Base-by-base conservation (phyloP, 2,797 vertebrate species). In the Poeciliopsis turneri region DNA sequence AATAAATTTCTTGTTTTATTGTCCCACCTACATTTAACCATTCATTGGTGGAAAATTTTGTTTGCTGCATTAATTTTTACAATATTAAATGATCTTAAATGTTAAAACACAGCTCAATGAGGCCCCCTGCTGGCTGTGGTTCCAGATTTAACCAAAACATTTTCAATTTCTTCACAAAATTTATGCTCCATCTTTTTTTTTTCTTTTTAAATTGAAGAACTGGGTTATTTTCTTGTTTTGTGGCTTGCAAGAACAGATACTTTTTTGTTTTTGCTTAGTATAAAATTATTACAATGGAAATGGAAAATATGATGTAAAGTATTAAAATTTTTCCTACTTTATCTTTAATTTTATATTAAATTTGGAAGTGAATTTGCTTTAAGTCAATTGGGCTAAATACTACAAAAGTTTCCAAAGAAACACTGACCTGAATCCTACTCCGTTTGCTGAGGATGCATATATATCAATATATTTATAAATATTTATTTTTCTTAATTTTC, bases 41-140 rank as follows among this genome's bases (percentile, higher is more conserved):
- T 11, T 66, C 64, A 66, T 36, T 61, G 30, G 6, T 9, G 15
- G 15, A 16, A 0, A 33, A 64, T 18, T 64, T 36, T 10, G 30
- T 64, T 64, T 25, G 23, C 51, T 53, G 51, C 3, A 53, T 3
- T 25, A 53, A 25, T 53, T 53, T 25, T 1, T 25, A 53, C 20
- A 25, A 10, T 53, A 53, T 53, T 10, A 10, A 53, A 10, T 53
- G 0, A 25, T 53, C 3, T 25, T 53, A 53, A 28, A 45, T 9
- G 25, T 39, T 25, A 45, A 18, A 68, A 61, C 0, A 23, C 46
- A 45, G 75, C 33, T 41, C 59, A 43, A 59, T 68, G 70, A 53
- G 28, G 79, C 43, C 79, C 70, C 75, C 75, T 77, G 59, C 0
- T 81, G 79, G 49, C 47, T 25, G 71, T 16, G 49, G 45, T 20